Evolutionary conservation across 2,113 vertebrate genomes (phyloP).

Genomic region (Mus spicilegus): DNA sequence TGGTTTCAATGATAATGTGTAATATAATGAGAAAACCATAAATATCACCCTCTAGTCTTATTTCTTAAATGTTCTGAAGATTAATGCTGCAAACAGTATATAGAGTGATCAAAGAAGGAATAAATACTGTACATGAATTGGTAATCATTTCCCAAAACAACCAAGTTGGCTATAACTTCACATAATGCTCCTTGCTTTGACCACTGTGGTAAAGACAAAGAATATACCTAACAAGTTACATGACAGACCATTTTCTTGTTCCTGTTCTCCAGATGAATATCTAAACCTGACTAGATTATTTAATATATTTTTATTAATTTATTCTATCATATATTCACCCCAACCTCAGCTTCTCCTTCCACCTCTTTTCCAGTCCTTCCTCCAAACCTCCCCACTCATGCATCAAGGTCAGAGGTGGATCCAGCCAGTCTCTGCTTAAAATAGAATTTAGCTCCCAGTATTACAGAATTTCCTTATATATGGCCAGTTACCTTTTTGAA

Average conservation of each 20-base stretch:
- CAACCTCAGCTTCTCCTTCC: neutral
- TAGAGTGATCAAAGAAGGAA: neutral
- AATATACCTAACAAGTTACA: neutral
- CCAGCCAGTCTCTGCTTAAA: neutral
- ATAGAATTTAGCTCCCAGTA: neutral
- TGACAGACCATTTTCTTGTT: constrained; percentile 13
- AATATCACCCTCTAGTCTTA: neutral
- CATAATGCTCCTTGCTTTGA: neutral
- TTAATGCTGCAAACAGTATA: neutral
- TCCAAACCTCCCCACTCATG: neutral
- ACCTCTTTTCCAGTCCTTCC: neutral
- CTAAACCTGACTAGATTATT: neutral
- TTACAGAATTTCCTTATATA: neutral
- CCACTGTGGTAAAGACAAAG: neutral
- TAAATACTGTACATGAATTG: neutral
- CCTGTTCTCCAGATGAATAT: neutral
- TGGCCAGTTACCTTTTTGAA: neutral
- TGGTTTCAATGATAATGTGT: constrained; percentile 31
- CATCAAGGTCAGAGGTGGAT: neutral
- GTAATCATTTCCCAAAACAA: constrained; percentile 42
- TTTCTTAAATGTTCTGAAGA: constrained; percentile 36
- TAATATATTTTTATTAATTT: neutral
- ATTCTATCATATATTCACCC: neutral
- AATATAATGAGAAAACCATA: constrained; percentile 23
- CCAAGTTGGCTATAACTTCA: neutral